Evolutionary conservation across 2,113 vertebrate genomes (phyloP).

Genomic region (Melanotaenia duboulayi): DNA sequence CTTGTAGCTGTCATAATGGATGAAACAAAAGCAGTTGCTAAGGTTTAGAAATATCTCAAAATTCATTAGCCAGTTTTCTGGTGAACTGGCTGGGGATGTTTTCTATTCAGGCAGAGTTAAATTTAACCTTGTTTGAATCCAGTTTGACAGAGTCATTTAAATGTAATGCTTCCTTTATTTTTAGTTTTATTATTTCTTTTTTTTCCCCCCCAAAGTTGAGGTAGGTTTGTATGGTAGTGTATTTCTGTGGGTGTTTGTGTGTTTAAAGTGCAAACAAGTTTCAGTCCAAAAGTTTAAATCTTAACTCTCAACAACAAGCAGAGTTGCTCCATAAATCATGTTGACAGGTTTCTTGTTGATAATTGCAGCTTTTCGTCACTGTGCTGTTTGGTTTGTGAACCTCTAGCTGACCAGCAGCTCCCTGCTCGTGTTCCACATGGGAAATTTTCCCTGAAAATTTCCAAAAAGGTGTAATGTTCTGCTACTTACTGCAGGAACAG

Average conservation of each 20-base stretch:
- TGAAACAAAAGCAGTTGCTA: constrained; percentile 9
- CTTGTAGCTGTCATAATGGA: constrained; percentile 33
- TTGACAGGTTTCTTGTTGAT: constrained; percentile 78
- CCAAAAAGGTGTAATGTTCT: constrained; percentile 6
- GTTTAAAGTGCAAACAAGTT: constrained; percentile 26
- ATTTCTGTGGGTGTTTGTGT: not conserved
- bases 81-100: constrained; percentile 4
- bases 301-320: constrained; percentile 42
- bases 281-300: constrained; percentile 29
- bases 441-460: constrained; percentile 38
- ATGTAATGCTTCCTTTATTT: not conserved
- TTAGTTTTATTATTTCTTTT: not conserved
- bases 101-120: not conserved
- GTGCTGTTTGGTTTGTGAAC: constrained; percentile 17
- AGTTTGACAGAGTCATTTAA: not conserved
- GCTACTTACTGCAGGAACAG: not conserved
- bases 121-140: not conserved
- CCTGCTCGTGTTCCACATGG: constrained; percentile 35
- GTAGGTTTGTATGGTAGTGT: not conserved
- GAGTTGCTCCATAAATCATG: constrained; percentile 83
- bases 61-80: not conserved
- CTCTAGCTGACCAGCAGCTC: constrained; percentile 6
- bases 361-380: constrained; percentile 54
- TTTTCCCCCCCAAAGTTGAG: not conserved
- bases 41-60: constrained; percentile 33